These are phyloP conservation scores for Intellagama lesueurii DNA, from an alignment of 2,797 vertebrate genomes.

Conservation along the genomic window DNA sequence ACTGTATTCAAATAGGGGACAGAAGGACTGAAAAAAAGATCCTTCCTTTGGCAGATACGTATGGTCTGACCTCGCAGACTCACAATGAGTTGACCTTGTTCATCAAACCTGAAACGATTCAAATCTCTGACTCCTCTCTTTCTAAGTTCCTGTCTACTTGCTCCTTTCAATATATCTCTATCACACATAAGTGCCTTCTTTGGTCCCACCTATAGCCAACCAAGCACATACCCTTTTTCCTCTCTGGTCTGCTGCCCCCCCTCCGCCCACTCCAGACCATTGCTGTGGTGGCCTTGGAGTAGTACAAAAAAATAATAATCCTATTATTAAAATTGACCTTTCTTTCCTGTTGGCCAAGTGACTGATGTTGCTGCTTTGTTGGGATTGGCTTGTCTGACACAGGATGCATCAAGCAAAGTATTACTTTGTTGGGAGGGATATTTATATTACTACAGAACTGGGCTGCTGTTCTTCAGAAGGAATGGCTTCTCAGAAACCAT, in stretches of 20 bases:
- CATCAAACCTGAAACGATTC: background rate
- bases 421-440: background rate
- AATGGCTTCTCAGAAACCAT: background rate
- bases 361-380: background rate
- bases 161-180: background rate
- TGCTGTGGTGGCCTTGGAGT: no score
- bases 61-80: background rate
- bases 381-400: background rate
- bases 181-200: background rate
- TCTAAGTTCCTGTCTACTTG: background rate
- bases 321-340: no score
- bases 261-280: no score
- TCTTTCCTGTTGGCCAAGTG: background rate
- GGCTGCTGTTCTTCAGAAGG: background rate
- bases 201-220: background rate
- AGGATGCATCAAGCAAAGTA: background rate
- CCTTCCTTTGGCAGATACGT: background rate
- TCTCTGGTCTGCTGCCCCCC: no score
- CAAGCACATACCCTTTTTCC: no score
- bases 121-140: background rate
- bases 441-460: background rate
- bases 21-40: background rate
- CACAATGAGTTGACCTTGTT: background rate
- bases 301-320: no score
- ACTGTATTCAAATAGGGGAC: no score